Evolutionary conservation across 2,113 vertebrate species (phyloP).

Genomic region (Cottus gobio): DNA sequence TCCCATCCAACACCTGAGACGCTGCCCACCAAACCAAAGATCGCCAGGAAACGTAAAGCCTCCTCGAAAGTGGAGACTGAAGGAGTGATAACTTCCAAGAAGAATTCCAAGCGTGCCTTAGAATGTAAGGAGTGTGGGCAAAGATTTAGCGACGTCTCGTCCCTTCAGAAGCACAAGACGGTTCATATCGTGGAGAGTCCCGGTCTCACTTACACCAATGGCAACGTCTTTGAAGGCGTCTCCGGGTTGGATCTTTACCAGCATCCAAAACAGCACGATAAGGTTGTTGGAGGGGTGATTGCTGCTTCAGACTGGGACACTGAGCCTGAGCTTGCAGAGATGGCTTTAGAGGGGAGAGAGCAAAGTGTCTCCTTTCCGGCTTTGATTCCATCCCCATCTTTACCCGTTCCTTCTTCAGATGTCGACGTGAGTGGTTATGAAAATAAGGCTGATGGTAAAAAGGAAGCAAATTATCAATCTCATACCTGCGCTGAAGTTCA

Average conservation of each 20-base stretch:
- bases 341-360: constrained; percentile 67
- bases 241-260: constrained; percentile 63
- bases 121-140: constrained; percentile 82
- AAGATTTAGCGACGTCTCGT: constrained; percentile 77
- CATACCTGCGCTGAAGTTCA: background rate
- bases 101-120: constrained; percentile 71
- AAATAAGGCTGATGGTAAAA: constrained; percentile 36
- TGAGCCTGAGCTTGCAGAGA: constrained; percentile 77
- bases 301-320: constrained; percentile 81
- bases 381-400: constrained; percentile 82
- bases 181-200: constrained; percentile 76
- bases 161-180: constrained; percentile 81
- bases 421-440: constrained; percentile 48
- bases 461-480: background rate
- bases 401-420: constrained; percentile 60
- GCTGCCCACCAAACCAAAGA: constrained; percentile 67
- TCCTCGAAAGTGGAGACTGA: constrained; percentile 75
- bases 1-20: constrained; percentile 41
- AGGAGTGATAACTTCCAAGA: constrained; percentile 73
- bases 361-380: constrained; percentile 80
- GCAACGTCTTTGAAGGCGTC: constrained; percentile 75
- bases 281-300: constrained; percentile 53
- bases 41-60: constrained; percentile 80
- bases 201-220: constrained; percentile 71
- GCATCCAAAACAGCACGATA: constrained; percentile 51